Conservation (phyloP, 1,140 invertebrate species). For the Sinella curviseta region DNA sequence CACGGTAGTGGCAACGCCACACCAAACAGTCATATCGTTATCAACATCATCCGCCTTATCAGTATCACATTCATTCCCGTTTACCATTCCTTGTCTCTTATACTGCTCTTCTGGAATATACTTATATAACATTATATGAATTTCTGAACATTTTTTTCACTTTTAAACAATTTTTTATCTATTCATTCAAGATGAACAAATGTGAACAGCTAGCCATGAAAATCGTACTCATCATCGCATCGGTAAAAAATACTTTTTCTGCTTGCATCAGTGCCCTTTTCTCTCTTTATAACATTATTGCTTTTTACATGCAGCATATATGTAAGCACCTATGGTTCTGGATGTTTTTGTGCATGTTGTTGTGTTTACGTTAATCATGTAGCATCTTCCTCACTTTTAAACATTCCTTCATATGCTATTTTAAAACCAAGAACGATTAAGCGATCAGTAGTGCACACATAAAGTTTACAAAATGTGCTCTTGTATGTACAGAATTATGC, state of each 20-base stretch:
- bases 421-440: neutral
- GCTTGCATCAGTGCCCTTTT: too few relatives aligned
- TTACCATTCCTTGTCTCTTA: neutral
- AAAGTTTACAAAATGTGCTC: too few relatives aligned
- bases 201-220: neutral
- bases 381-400: neutral
- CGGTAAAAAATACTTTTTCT: too few relatives aligned
- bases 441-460: too few relatives aligned
- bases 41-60: neutral
- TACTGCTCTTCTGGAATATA: neutral
- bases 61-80: neutral
- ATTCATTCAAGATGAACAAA: neutral
- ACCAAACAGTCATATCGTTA: neutral
- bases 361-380: too few relatives aligned
- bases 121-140: too few relatives aligned
- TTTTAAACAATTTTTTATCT: neutral
- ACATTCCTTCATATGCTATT: neutral
- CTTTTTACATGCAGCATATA: too few relatives aligned
- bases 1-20: neutral
- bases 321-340: too few relatives aligned
- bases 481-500: too few relatives aligned
- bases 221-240: neutral
- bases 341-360: too few relatives aligned
- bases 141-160: too few relatives aligned
- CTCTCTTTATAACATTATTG: too few relatives aligned